phyloP scores from a whole-genome alignment of 2,113 vertebrate genomes.

The Muscicapa adusta region DNA sequence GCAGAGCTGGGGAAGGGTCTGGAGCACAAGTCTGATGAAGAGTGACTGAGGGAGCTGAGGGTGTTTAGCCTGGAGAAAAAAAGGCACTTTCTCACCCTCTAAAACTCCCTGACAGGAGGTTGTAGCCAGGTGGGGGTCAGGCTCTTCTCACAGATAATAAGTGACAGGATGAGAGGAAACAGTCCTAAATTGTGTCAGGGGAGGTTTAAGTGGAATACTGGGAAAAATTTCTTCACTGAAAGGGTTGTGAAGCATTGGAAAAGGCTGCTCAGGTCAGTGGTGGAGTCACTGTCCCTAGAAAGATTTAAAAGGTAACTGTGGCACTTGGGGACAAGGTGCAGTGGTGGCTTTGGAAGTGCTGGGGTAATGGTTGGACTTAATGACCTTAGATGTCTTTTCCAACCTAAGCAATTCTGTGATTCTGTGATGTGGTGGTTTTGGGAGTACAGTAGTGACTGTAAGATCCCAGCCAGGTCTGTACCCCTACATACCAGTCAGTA shows the following conservation, averaged over 20 bases:
- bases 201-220: neutral
- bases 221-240: neutral
- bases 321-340: rapidly evolving
- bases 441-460: rapidly evolving
- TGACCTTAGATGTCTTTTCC: neutral
- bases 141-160: neutral
- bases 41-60: neutral
- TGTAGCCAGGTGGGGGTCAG: too few relatives aligned
- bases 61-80: neutral
- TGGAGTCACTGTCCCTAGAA: neutral
- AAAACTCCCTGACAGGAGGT: neutral
- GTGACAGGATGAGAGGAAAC: neutral
- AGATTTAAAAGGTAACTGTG: too few relatives aligned
- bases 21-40: neutral
- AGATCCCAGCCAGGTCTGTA: neutral
- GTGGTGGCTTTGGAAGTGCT: neutral
- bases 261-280: neutral
- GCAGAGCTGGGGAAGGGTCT: neutral
- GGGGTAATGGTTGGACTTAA: neutral
- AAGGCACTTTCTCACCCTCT: neutral
- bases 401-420: neutral
- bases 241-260: neutral
- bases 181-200: neutral
- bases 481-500: too few relatives aligned
- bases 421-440: neutral